Conservation (phyloP, 2,113 vertebrate genomes). For the Bubo bubo region DNA sequence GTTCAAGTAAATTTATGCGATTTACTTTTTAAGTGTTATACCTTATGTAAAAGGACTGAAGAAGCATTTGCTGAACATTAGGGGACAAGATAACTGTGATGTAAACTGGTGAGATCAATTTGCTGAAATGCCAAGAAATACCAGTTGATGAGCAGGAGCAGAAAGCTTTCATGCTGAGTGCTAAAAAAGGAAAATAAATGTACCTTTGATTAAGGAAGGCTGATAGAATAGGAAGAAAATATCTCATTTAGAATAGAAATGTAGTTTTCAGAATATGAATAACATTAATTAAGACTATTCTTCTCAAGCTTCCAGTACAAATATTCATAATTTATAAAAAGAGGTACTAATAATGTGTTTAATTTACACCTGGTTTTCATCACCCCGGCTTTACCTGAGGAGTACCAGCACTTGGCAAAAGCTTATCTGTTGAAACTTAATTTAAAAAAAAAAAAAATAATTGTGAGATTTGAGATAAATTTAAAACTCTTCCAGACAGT, state of each 20-base stretch:
- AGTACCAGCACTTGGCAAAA: not conserved
- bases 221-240: not conserved
- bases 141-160: not conserved
- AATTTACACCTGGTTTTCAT: not conserved
- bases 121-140: constrained; percentile 1
- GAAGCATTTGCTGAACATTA: not conserved
- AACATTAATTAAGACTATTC: not conserved
- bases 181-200: not conserved
- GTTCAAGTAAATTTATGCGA: not conserved
- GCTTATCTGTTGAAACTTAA: not conserved
- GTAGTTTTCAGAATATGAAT: not conserved
- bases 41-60: not conserved
- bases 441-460: not conserved
- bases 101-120: not conserved
- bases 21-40: not conserved
- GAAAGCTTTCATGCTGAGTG: not conserved
- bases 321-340: not conserved
- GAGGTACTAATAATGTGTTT: not conserved
- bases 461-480: not conserved
- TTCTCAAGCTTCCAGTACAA: not conserved
- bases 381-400: not conserved
- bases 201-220: not conserved
- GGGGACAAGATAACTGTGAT: not conserved
- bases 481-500: not conserved
- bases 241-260: not conserved